A percentile compares a stretch with the other conserved stretches of the same genome.
Conservation (phyloP, 2,797 vertebrate genomes). For the Sebastes cheni region DNA sequence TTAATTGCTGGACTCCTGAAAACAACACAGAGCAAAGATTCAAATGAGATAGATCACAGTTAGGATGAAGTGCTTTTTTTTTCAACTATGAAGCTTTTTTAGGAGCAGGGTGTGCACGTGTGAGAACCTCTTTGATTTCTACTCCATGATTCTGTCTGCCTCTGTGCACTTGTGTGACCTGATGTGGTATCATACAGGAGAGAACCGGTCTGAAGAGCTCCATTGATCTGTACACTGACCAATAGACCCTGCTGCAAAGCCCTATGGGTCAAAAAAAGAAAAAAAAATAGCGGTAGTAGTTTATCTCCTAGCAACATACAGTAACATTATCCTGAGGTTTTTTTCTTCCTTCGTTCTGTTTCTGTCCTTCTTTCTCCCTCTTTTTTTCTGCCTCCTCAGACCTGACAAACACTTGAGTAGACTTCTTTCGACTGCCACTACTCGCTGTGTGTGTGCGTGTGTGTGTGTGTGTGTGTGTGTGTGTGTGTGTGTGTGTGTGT, state of each 20-base stretch:
- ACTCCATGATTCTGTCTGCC: conserved; percentile 9
- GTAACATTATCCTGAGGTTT: conserved; percentile 38
- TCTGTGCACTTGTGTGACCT: conserved; percentile 42
- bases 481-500: conserved; percentile 4
- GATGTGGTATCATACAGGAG: conserved; percentile 47
- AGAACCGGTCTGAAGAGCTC: conserved; percentile 54
- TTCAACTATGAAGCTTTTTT: neutral
- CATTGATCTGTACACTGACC: conserved; percentile 59
- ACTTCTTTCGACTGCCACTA: conserved; percentile 45
- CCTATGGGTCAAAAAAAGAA: conserved; percentile 43
- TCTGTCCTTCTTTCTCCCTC: conserved; percentile 19
- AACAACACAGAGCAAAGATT: neutral
- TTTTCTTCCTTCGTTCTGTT: conserved; percentile 40
- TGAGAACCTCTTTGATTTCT: conserved; percentile 28
- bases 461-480: conserved; percentile 4
- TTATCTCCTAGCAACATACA: conserved; percentile 67
- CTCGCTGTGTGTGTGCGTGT: conserved; percentile 14
- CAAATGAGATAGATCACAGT: neutral
- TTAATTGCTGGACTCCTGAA: neutral
- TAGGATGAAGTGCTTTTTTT: neutral
- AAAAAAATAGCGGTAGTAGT: conserved; percentile 9
- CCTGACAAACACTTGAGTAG: conserved; percentile 59
- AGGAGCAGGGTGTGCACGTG: neutral
- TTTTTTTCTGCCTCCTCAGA: conserved; percentile 32
- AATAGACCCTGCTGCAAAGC: conserved; percentile 49